Base-by-base conservation (phyloP, 1,140 invertebrate species). In the Neodiprion pinetum region DNA sequence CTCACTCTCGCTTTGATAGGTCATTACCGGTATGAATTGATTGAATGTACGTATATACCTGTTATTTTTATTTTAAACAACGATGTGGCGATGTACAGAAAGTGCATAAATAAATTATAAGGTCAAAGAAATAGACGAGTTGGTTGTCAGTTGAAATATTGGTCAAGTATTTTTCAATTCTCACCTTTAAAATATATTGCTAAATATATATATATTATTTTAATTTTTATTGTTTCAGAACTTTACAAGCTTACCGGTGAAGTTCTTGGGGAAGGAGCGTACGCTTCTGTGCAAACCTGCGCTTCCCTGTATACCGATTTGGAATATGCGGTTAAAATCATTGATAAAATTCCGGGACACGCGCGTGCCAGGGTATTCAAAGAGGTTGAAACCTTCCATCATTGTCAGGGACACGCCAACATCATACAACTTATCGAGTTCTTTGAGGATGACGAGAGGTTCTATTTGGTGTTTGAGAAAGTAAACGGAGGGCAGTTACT, bases 381-480 rank as follows among this genome's bases (percentile, higher is more conserved):
- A 76, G 98, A 99, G 89, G 97, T 99, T 80, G 97, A 99, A 90
- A 99, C 97, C 78, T 99, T 99, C 91, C 96, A 98, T 89, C 95
- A 99, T 88, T 99, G 97, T 89, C 94, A 97, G 86, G 96, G 96
- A 77, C 97, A 99, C 90, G 94, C 95, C 28, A 98, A 99, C 87
- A 99, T 99, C 87, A 96, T 99, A 84, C 97, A 99, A 89, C 92
- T 99, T 83, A 94, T 97, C 81, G 97, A 99, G 88, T 98, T 97
- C 90, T 98, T 98, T 89, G 97, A 99, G 89, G 98, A 98, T 90
- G 95, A 97, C 78, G 96, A 98, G 86, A 95, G 94, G 86, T 99
- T 99, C 87, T 99, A 98, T 89, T 92, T 99, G 86, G 96, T 99
- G 77, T 99, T 99, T 90, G 97, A 99, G 89, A 99, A 99, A 90